Percentiles rank a stretch among this genome's conserved stretches.
These are phyloP conservation scores for Hemibagrus guttatus DNA, from an alignment of 2,797 vertebrate species.

Conservation along the genomic window DNA sequence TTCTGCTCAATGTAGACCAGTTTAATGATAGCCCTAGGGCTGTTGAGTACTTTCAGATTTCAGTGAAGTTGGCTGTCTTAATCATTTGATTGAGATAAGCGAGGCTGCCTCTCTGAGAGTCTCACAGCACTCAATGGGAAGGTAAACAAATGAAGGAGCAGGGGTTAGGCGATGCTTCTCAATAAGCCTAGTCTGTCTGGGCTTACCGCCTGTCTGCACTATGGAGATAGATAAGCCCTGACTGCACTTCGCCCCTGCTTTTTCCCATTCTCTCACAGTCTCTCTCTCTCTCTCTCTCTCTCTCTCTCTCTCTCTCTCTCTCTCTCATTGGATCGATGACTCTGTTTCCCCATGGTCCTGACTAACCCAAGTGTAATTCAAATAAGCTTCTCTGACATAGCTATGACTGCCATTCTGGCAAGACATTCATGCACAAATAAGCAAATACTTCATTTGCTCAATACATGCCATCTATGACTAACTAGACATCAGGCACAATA, in stretches of 20 bases:
- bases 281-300: slow-evolving; percentile 20
- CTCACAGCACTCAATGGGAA: slow-evolving; percentile 59
- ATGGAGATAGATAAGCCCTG: slow-evolving; percentile 71
- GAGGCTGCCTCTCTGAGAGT: slow-evolving; percentile 47
- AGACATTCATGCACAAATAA: slow-evolving; percentile 51
- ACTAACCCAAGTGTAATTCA: slow-evolving; percentile 53
- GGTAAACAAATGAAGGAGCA: slow-evolving; percentile 73
- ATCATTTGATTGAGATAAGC: slow-evolving; percentile 61
- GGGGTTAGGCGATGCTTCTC: slow-evolving; percentile 71
- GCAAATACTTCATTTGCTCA: slow-evolving; percentile 57
- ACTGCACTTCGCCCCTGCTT: slow-evolving; percentile 43
- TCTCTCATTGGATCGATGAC: slow-evolving; percentile 61
- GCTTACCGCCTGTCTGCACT: slow-evolving; percentile 64
- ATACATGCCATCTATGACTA: slow-evolving; percentile 60
- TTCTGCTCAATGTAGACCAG: slow-evolving; percentile 35
- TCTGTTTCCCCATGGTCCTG: slow-evolving; percentile 67
- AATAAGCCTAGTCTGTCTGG: slow-evolving; percentile 66
- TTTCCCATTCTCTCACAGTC: slow-evolving; percentile 21
- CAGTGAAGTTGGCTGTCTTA: slow-evolving; percentile 54
- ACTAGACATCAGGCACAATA: slow-evolving; percentile 57
- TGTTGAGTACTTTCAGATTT: slow-evolving; percentile 48
- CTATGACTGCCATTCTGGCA: slow-evolving; percentile 56
- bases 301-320: slow-evolving; percentile 41
- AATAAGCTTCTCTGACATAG: slow-evolving; percentile 45
- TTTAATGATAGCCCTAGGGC: slow-evolving; percentile 45